phyloP scores from a whole-genome alignment of 64 coral and sea anemone species.

The Pocillopora damicornis region DNA sequence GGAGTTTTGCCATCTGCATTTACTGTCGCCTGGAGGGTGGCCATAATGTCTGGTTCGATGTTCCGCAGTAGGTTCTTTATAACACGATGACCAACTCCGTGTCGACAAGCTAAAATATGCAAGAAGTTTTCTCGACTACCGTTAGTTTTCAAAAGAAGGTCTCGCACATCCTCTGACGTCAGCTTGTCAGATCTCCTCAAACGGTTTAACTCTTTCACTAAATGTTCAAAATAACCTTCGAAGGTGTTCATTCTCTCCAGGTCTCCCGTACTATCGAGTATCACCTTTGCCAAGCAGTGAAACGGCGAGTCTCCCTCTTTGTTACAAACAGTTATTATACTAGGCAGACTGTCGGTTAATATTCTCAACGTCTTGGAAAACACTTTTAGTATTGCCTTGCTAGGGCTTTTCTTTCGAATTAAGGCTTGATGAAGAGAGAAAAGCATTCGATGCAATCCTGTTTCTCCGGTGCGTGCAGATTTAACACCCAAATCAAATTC shows the following conservation, averaged over 20 bases:
- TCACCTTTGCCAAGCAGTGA: constrained; percentile 25
- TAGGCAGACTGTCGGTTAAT: not conserved
- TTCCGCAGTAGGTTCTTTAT: constrained; percentile 10
- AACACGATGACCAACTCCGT: constrained; percentile 10
- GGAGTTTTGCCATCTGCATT: constrained; percentile 4
- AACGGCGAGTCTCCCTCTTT: constrained; percentile 27
- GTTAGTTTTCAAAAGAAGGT: constrained; percentile 27
- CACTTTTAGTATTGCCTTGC: not conserved
- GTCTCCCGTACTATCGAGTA: constrained; percentile 27
- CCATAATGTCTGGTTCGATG: constrained; percentile 37
- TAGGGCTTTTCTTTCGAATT: not conserved
- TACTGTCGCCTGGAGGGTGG: not conserved
- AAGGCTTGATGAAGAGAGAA: constrained; percentile 16
- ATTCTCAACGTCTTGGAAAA: constrained; percentile 14
- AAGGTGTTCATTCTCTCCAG: constrained; percentile 21
- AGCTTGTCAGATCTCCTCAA: constrained; percentile 9
- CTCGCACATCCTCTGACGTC: not conserved
- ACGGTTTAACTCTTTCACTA: constrained; percentile 11
- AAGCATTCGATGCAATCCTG: constrained; percentile 29
- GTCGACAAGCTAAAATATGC: constrained; percentile 31
- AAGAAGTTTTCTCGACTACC: constrained; percentile 14
- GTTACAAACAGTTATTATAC: not conserved
- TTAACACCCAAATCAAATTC: constrained; percentile 29
- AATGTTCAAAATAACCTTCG: constrained; percentile 17
- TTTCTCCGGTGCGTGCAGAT: constrained; percentile 20